phyloP scores from a whole-genome alignment of 2,797 vertebrate genomes.

The Tauraco hartlaubi region DNA sequence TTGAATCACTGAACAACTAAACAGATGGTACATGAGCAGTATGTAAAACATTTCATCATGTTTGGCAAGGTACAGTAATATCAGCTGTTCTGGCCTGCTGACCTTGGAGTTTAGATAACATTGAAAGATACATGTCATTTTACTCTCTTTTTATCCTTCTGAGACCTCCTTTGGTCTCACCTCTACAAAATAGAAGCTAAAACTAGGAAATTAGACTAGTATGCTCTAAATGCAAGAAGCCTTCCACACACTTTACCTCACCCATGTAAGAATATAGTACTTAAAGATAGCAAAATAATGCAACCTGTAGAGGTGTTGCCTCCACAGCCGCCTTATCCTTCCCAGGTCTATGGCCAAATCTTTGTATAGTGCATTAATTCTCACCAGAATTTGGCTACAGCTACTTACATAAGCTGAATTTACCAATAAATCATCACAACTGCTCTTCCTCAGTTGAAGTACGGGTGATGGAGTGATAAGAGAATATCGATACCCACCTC shows the following conservation, averaged over 20 bases:
- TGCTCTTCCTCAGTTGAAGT: background rate
- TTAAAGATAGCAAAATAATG: background rate
- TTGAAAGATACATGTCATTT: background rate
- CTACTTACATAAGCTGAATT: background rate
- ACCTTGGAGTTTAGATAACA: conserved; percentile 31
- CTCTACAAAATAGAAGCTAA: background rate
- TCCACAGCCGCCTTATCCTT: background rate
- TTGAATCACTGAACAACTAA: background rate
- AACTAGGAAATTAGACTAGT: background rate
- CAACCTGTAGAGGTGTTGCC: background rate
- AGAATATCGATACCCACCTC: background rate
- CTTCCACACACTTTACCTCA: background rate
- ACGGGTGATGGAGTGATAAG: background rate
- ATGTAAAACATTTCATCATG: conserved; percentile 35
- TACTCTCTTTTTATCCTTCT: background rate
- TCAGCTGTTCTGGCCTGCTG: conserved; percentile 49
- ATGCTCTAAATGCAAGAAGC: background rate
- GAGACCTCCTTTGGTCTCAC: background rate
- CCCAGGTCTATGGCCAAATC: background rate
- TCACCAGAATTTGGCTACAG: background rate
- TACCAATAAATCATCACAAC: background rate
- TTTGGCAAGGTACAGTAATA: background rate
- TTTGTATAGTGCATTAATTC: background rate
- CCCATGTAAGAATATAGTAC: background rate
- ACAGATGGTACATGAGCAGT: conserved; percentile 30